These are phyloP conservation scores for Cochlearius cochlearius DNA, from an alignment of 2,113 vertebrate genomes.

Conservation along the genomic window DNA sequence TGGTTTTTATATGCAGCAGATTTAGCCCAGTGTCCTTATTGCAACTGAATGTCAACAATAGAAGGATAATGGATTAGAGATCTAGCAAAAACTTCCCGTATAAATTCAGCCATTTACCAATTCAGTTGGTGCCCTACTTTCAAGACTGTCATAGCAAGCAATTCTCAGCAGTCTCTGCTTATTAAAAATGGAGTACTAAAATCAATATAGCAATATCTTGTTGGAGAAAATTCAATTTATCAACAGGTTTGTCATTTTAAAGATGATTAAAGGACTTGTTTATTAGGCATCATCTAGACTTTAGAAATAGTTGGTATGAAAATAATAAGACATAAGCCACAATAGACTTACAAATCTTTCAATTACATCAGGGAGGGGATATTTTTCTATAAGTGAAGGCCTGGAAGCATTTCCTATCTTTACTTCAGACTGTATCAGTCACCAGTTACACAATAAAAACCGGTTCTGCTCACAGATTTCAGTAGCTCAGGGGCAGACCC, in stretches of 20 bases:
- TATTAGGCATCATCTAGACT: constrained; percentile 63
- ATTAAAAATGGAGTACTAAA: constrained; percentile 61
- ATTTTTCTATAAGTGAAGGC: background rate
- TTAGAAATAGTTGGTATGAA: constrained; percentile 40
- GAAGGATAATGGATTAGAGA: constrained; percentile 2
- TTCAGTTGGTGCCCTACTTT: constrained; percentile 27
- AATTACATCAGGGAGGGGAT: background rate
- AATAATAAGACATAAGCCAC: constrained; percentile 39
- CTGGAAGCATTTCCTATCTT: background rate
- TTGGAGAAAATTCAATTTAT: constrained; percentile 69
- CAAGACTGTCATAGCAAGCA: constrained; percentile 44
- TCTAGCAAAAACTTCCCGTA: constrained; percentile 25
- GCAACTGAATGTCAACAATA: background rate
- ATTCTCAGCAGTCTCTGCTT: constrained; percentile 31
- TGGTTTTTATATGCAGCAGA: background rate
- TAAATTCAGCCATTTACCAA: constrained; percentile 28
- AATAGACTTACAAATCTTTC: constrained; percentile 19
- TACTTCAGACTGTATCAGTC: background rate
- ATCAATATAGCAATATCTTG: constrained; percentile 76
- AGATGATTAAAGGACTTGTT: constrained; percentile 68
- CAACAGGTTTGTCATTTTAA: constrained; percentile 68
- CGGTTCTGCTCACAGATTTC: background rate
- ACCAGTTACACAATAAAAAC: background rate
- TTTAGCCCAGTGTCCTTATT: background rate
- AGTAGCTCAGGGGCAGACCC: background rate